These are phyloP conservation scores for Malacoraja senta DNA, from an alignment of 2,797 vertebrate genomes.

Conservation along the genomic window DNA sequence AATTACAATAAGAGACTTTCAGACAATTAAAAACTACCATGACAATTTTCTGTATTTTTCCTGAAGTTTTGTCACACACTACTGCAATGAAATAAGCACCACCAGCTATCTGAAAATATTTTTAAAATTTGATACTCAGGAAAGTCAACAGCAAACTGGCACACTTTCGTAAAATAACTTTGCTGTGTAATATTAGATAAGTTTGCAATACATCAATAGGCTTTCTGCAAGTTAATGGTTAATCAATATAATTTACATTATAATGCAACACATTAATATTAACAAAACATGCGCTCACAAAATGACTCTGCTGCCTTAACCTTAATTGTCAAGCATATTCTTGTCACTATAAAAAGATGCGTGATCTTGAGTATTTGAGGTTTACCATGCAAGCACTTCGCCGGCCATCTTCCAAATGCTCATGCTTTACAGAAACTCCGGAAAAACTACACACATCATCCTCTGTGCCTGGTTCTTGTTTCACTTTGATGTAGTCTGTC, in stretches of 20 bases:
- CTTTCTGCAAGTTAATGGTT: neutral
- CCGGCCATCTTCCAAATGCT: constrained; percentile 75
- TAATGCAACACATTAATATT: neutral
- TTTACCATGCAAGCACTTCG: constrained; percentile 94
- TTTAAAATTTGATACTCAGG: neutral
- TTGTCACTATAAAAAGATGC: neutral
- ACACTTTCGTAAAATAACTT: neutral
- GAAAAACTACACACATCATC: constrained; percentile 79
- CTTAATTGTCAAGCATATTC: neutral
- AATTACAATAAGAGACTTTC: too few relatives aligned
- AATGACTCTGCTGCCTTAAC: neutral
- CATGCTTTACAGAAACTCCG: constrained; percentile 72
- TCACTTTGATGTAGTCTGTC: constrained; percentile 80
- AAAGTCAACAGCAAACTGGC: neutral
- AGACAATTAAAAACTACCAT: too few relatives aligned
- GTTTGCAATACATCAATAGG: neutral
- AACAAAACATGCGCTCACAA: neutral
- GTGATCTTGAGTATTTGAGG: neutral
- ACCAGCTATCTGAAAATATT: neutral
- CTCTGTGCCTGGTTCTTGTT: constrained; percentile 85
- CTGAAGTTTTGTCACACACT: too few relatives aligned
- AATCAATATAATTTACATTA: neutral
- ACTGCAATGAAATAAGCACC: neutral
- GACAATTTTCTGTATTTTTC: too few relatives aligned
- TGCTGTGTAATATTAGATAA: neutral